Conservation (phyloP, 2,797 vertebrate genomes). For the Rhabdomys pumilio region DNA sequence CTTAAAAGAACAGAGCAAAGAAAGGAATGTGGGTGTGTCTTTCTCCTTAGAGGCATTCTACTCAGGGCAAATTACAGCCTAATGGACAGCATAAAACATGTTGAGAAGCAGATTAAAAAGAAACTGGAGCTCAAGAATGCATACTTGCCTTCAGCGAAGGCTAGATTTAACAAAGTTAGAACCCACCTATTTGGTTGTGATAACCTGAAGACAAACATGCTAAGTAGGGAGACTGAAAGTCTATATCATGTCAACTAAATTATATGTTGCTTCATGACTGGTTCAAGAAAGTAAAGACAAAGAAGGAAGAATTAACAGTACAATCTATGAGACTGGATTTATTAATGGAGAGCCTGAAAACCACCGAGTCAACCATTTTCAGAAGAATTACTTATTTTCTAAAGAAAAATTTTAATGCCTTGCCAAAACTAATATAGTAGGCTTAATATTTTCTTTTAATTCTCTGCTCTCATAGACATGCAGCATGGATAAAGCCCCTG, state of each 20-base stretch:
- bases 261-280: constrained; percentile 4
- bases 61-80: constrained; percentile 69
- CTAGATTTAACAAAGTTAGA: background rate
- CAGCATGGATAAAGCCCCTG: constrained; percentile 27
- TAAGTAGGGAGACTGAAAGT: constrained; percentile 29
- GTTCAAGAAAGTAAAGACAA: constrained; percentile 41
- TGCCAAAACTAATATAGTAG: constrained; percentile 60
- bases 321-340: background rate
- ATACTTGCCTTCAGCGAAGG: background rate
- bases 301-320: background rate
- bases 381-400: constrained; percentile 44
- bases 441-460: constrained; percentile 58
- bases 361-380: constrained; percentile 5
- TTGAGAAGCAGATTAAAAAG: constrained; percentile 37
- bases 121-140: background rate
- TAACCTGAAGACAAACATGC: constrained; percentile 50
- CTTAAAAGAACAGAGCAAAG: constrained; percentile 69
- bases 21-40: constrained; percentile 79
- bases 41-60: constrained; percentile 82
- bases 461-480: constrained; percentile 64
- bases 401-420: constrained; percentile 54
- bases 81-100: constrained; percentile 51
- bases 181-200: background rate
- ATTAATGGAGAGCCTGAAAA: constrained; percentile 15
- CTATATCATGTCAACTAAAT: background rate